Evolutionary conservation across 2,797 vertebrate species (phyloP).

Genomic region (Ptychadena robeensis): DNA sequence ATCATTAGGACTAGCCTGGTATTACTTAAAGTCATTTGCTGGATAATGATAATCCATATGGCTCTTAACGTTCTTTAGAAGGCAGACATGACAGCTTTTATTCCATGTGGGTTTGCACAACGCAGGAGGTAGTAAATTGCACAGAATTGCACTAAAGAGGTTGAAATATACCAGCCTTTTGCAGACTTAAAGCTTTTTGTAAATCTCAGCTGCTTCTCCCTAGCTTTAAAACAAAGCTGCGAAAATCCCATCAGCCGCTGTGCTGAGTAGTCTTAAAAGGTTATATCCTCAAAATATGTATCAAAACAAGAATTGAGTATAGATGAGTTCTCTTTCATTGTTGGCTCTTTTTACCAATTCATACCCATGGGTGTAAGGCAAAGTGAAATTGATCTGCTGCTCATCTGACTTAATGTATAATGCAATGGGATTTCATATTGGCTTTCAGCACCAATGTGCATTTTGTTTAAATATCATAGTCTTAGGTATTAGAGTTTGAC

Average conservation of each 20-base stretch:
- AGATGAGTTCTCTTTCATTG: background rate
- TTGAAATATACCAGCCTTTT: background rate
- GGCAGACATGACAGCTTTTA: background rate
- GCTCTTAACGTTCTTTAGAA: background rate
- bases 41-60: background rate
- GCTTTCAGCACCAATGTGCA: background rate
- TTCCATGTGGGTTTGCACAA: background rate
- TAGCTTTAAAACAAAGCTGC: slow-evolving; percentile 5
- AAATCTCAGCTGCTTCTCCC: background rate
- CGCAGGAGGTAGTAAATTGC: background rate
- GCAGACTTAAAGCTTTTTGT: background rate
- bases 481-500: background rate
- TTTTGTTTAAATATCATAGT: slow-evolving; percentile 1
- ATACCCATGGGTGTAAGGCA: background rate
- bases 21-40: no score
- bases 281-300: background rate
- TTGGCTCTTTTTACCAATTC: background rate
- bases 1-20: background rate
- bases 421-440: background rate
- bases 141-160: background rate
- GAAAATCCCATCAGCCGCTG: background rate
- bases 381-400: slow-evolving; percentile 8
- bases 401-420: background rate
- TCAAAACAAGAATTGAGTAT: background rate
- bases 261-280: background rate